Base-by-base conservation (phyloP, 2,797 vertebrate species). In the Artibeus lituratus region DNA sequence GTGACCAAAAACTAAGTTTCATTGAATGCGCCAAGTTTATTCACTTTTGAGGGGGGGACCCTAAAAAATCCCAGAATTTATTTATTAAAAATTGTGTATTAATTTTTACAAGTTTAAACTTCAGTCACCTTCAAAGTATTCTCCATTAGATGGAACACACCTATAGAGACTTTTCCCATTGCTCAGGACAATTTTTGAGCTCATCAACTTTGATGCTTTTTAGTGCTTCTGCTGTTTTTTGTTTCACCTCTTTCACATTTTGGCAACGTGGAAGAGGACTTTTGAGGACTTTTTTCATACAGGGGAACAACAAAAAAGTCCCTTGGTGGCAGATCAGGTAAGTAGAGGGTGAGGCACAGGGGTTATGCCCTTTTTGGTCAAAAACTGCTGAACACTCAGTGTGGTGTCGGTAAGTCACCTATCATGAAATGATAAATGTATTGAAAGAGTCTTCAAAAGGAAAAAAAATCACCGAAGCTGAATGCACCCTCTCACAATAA, bases 1-100 rank as follows among this genome's bases (percentile, higher is more conserved):
- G 42, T 74, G 65, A 87, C 78, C 32, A 80, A 65, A 84, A 87
- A 55, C 35, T 80, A 53, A 59, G 14, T 87, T 95, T 95, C 90
- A 57, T 37, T 78, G 16, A 47, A 84, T 29, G 67, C 14, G 85
- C 29, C 29, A 65, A 32, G 29, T 18, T 77, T 90, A 80, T 70
- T 96, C 32, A 26, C 32, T 91, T 95, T 32, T 32, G 59, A 65
- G 59, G 14, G 59, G 1, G 5, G 29, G n/a, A 29, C 59, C 24
- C 16, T 16, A 65, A 65, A 53, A 62, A 15, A 16, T 5, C 57
- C 57, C 3, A 2, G 4, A 62, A 62, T 32, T 32, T 32, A 62
- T 62, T 62, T 65, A 65, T 59, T 29, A 29, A 59, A 65, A 65
- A 65, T 65, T 65, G 6, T 32, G 29, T 32, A 65, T 62, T 62